phyloP scores from a whole-genome alignment of 2,113 vertebrate genomes.

The Erpornis zantholeuca region DNA sequence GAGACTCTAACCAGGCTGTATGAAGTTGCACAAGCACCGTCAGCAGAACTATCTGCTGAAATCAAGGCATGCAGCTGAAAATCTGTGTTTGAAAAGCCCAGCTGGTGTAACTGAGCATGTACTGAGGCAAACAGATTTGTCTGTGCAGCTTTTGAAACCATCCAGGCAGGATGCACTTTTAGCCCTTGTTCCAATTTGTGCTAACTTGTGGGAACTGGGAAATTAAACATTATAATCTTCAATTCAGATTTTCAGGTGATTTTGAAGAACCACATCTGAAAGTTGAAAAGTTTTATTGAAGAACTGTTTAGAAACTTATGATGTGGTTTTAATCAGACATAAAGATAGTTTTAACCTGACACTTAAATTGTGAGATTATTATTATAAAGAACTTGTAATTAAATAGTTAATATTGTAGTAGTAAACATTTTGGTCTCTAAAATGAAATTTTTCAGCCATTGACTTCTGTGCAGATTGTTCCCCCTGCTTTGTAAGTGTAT shows the following conservation, averaged over 20 bases:
- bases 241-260: neutral
- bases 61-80: neutral
- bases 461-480: neutral
- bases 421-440: neutral
- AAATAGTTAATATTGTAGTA: neutral
- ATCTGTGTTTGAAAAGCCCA: neutral
- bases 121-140: neutral
- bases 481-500: neutral
- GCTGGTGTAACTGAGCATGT: neutral
- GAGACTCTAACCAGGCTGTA: neutral
- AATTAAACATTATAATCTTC: neutral
- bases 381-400: neutral
- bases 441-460: neutral
- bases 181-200: neutral
- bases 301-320: neutral
- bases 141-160: neutral
- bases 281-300: neutral
- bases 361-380: neutral
- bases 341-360: neutral
- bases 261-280: neutral
- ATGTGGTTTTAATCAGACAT: neutral
- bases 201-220: neutral
- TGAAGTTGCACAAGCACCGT: neutral
- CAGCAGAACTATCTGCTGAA: neutral
- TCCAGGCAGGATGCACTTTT: neutral